Evolutionary conservation across 2,113 vertebrate species (phyloP), one percentile per base, ranked within the genome.

Genomic region (Albula glossodonta): DNA sequence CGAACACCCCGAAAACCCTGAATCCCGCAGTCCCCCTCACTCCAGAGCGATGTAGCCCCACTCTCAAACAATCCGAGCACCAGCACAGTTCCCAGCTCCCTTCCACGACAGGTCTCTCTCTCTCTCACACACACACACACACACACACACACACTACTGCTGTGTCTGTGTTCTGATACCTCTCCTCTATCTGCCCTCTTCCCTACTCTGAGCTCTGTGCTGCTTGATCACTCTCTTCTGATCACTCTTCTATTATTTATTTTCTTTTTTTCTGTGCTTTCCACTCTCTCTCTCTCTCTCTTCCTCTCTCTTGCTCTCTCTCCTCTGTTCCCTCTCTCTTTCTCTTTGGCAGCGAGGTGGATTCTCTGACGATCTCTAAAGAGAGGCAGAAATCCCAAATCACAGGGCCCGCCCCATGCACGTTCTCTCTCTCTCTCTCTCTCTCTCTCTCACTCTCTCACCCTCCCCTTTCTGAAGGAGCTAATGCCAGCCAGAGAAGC

Each of bases 331-430:
- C 0, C 80, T 81, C 49, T 49, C 31, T 86, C 88, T 70, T 84
- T 11, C 83, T 63, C 85, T 31, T 10, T 56, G 52, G 74, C 74
- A 25, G 83, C 22, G 77, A 51, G 51, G n/a, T 85, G 48, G 48
- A 4, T 41, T 81, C 78, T 80, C 52, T 80, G 78, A 66, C 84
- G 56, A 12, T 78, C 60, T 56, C 17, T 56, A 48, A 57, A 56
- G 66, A 50, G 70, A 53, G 56, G 56, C 53, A 85, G 84, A 79
- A 80, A 60, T 85, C 84, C 78, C 84, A 50, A 80, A 80, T 80
- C 60, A 85, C 78, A 81, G 56, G 56, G 41, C 84, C 78, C 84
- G 84, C 84, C 84, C 84, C 78, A 85, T 41, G 79, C 84, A 85
- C 80, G 57, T 66, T 83, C 66, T 8, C 66, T 48, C 52, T 82